Evolutionary conservation across 64 coral and sea anemone species (phyloP).

Genomic region (Montipora cactus): DNA sequence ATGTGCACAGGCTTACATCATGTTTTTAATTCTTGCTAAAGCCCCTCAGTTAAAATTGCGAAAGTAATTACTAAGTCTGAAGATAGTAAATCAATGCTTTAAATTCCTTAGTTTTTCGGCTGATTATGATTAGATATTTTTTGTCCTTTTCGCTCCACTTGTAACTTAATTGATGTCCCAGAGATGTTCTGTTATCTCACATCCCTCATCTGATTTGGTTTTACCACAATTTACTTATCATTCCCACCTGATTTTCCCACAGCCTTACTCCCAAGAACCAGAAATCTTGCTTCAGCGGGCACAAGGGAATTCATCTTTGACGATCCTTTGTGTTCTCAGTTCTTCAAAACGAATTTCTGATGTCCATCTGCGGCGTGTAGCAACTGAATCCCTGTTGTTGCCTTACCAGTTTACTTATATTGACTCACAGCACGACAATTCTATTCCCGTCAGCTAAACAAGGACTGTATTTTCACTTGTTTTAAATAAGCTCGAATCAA

Average conservation of each 20-base stretch:
- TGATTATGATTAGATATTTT: too few relatives aligned
- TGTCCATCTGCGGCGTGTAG: not conserved
- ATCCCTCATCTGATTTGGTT: not conserved
- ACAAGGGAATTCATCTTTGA: conserved; percentile 31
- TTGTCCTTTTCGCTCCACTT: too few relatives aligned
- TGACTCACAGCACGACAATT: not conserved
- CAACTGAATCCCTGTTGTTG: not conserved
- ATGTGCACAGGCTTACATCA: too few relatives aligned
- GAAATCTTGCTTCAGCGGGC: conserved; percentile 71
- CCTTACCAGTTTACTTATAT: not conserved
- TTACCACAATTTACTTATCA: not conserved
- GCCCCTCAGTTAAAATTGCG: too few relatives aligned
- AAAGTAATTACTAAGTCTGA: too few relatives aligned
- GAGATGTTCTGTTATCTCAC: not conserved
- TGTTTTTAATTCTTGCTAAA: too few relatives aligned
- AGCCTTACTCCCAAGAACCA: conserved; percentile 81
- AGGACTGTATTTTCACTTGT: not conserved
- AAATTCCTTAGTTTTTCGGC: too few relatives aligned
- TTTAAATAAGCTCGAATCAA: conserved; percentile 2
- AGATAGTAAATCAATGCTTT: too few relatives aligned
- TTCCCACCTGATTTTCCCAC: conserved; percentile 87
- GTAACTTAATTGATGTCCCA: too few relatives aligned
- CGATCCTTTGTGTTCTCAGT: not conserved
- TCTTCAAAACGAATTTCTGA: not conserved
- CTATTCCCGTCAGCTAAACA: not conserved